These are phyloP conservation scores for Plectropomus leopardus DNA, from an alignment of 2,113 vertebrate species.

Conservation along the genomic window DNA sequence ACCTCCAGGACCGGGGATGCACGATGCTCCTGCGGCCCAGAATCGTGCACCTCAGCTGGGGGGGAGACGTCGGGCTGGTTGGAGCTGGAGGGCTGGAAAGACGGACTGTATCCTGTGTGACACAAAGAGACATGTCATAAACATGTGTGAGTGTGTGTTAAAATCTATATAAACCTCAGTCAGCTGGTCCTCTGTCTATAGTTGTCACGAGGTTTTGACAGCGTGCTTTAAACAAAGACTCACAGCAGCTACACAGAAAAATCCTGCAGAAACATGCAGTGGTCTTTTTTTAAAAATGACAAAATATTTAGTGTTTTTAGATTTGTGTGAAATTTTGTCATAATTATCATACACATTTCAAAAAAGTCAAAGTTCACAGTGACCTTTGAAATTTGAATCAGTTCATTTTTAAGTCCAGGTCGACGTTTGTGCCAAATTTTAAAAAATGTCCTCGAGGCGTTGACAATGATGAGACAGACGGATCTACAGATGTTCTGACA, in stretches of 20 bases:
- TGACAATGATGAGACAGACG: no score
- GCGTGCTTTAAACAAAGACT: neutral
- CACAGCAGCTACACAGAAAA: neutral
- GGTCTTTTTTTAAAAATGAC: no score
- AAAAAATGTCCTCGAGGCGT: no score
- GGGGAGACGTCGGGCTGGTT: slow-evolving; percentile 34
- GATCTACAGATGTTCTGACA: no score
- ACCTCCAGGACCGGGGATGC: slow-evolving; percentile 59
- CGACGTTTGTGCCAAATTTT: no score
- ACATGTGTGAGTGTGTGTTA: slow-evolving; percentile 16
- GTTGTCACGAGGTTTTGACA: slow-evolving; percentile 17
- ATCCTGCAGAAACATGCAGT: no score
- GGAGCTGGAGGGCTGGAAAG: slow-evolving; percentile 33
- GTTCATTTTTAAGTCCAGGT: no score
- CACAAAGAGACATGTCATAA: slow-evolving; percentile 47
- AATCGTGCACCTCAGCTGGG: slow-evolving; percentile 10
- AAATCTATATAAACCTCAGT: neutral
- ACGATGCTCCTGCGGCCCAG: slow-evolving; percentile 51
- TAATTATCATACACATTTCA: no score
- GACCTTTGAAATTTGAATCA: no score
- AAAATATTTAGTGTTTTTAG: no score
- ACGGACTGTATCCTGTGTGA: slow-evolving; percentile 67
- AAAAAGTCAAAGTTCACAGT: no score
- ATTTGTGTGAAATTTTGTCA: no score
- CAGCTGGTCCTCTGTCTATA: neutral